Evolutionary conservation across 1,140 invertebrate species (phyloP).

Genomic region (Hylaeus anthracinus): DNA sequence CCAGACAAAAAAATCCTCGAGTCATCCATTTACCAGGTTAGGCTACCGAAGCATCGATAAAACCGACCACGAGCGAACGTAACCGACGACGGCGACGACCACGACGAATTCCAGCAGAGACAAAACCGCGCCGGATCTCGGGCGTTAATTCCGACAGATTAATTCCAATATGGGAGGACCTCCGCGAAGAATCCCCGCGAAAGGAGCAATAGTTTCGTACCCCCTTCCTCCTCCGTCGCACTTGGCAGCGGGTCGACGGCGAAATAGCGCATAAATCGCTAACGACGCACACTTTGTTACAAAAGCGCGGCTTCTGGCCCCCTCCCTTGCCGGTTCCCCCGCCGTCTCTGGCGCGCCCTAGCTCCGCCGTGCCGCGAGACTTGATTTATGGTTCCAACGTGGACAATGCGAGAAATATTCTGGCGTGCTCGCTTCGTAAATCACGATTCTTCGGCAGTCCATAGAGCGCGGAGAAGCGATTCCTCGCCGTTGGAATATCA

Average conservation of each 20-base stretch:
- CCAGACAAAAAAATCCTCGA: no score
- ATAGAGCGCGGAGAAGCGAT: constrained; percentile 55
- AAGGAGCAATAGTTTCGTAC: constrained; percentile 40
- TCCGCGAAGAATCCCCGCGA: constrained; percentile 18
- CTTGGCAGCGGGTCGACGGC: constrained; percentile 50
- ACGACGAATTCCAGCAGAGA: no score
- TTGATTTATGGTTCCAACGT: constrained; percentile 74
- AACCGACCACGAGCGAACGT: background rate
- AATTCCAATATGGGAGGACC: constrained; percentile 3
- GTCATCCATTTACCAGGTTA: no score
- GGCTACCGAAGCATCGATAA: background rate
- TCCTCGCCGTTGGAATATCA: constrained; percentile 58
- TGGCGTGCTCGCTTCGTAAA: constrained; percentile 70
- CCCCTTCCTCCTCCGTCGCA: constrained; percentile 14
- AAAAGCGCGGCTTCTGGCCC: constrained; percentile 46
- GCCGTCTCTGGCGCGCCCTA: constrained; percentile 5
- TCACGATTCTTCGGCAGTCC: constrained; percentile 70
- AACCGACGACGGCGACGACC: no score
- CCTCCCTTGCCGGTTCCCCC: background rate
- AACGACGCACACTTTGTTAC: constrained; percentile 68
- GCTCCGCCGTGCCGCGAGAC: constrained; percentile 39
- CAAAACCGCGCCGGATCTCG: background rate
- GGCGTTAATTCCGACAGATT: constrained; percentile 23
- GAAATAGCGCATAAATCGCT: constrained; percentile 74
- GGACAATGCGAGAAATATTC: constrained; percentile 78